Conservation (phyloP, 2,113 vertebrate genomes). For the Cyanistes caeruleus region DNA sequence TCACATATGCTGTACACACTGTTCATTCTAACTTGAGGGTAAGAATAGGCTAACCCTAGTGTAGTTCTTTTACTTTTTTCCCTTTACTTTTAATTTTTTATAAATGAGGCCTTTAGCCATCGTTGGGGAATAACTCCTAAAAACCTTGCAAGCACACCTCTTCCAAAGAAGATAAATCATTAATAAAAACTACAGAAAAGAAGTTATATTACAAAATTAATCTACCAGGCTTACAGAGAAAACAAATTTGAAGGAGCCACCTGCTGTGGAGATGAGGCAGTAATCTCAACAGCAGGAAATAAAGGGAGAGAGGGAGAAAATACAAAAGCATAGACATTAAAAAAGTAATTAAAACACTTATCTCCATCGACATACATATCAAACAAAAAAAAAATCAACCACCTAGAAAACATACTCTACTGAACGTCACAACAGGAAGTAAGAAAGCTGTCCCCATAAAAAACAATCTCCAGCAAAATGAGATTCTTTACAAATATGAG, state of each 20-base stretch:
- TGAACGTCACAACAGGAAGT: conserved; percentile 71
- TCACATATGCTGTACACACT: not conserved
- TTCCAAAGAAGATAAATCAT: conserved; percentile 70
- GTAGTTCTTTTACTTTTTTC: not conserved
- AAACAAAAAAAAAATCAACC: conserved; percentile 50
- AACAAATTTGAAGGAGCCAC: conserved; percentile 79
- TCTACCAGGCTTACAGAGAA: conserved; percentile 73
- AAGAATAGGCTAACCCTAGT: not conserved
- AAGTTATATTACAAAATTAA: conserved; percentile 81
- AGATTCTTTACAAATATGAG: conserved; percentile 50
- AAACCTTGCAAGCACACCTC: conserved; percentile 15
- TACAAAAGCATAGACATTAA: conserved; percentile 81
- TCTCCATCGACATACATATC: conserved; percentile 78
- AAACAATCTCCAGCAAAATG: not conserved
- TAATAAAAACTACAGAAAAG: conserved; percentile 74
- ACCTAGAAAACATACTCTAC: conserved; percentile 68
- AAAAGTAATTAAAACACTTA: conserved; percentile 87
- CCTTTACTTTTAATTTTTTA: not conserved
- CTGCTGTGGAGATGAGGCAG: conserved; percentile 81
- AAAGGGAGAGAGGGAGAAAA: conserved; percentile 75
- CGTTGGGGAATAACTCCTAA: conserved; percentile 44
- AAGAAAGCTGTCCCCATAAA: conserved; percentile 48
- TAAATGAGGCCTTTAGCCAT: conserved; percentile 16
- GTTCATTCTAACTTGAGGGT: not conserved
- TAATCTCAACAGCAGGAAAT: conserved; percentile 82